These are phyloP conservation scores for Xyrauchen texanus DNA, from an alignment of 2,113 vertebrate species.

Conservation along the genomic window DNA sequence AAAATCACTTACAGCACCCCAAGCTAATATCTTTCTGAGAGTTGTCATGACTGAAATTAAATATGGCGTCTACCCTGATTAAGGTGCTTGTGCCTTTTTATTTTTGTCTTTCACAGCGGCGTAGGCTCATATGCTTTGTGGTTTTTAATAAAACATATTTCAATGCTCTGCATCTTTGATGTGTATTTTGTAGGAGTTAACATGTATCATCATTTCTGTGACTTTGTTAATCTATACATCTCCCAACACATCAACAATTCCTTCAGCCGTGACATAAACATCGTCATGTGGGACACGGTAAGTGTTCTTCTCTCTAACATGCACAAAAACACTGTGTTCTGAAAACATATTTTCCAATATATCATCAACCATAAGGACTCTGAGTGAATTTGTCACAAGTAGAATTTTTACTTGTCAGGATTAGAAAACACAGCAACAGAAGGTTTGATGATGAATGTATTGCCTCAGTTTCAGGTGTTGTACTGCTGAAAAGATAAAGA, in stretches of 20 bases:
- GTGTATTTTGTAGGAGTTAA: conserved; percentile 83
- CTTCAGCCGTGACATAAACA: conserved; percentile 86
- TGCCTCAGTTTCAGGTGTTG: not conserved
- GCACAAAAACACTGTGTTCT: not conserved
- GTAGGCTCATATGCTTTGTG: not conserved
- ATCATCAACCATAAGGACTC: too few relatives aligned
- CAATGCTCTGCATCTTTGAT: conserved; percentile 44
- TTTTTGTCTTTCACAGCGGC: not conserved
- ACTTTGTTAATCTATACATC: conserved; percentile 95
- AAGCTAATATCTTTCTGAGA: too few relatives aligned
- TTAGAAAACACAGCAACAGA: not conserved
- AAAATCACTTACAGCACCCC: too few relatives aligned
- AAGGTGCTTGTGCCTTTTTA: not conserved
- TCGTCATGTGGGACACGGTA: conserved; percentile 99
- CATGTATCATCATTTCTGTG: conserved; percentile 99
- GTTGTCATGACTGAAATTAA: too few relatives aligned
- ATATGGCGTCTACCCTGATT: too few relatives aligned
- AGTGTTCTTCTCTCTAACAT: conserved; percentile 59
- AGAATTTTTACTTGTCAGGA: too few relatives aligned
- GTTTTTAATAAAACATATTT: not conserved
- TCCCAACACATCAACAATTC: conserved; percentile 95
- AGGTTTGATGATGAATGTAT: not conserved
- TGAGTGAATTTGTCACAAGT: not conserved
- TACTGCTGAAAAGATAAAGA: conserved; percentile 40
- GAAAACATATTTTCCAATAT: too few relatives aligned